Conservation (phyloP, 2,113 vertebrate species). For the Cyprinodon brontotheroides region DNA sequence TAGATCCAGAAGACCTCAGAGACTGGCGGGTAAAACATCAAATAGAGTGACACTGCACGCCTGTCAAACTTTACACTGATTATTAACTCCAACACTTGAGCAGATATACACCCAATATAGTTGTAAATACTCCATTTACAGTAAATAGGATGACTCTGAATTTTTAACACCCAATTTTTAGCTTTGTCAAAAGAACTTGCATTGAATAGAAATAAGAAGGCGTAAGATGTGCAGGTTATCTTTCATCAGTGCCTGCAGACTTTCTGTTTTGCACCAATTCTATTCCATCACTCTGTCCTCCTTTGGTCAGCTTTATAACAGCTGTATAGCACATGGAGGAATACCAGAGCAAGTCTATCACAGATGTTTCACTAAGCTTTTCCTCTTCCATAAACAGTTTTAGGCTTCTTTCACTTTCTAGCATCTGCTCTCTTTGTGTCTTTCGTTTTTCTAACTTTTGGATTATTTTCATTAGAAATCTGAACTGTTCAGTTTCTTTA, state of each 20-base stretch:
- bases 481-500: background rate
- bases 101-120: no score
- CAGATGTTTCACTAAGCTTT: background rate
- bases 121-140: no score
- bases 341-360: background rate
- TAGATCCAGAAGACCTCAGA: no score
- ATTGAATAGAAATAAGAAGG: background rate
- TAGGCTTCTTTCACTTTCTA: background rate
- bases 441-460: background rate
- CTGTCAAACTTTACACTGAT: no score
- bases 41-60: no score
- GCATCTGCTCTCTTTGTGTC: background rate
- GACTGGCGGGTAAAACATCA: no score
- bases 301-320: background rate
- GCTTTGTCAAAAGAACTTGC: no score
- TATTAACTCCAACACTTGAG: no score
- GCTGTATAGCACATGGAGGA: background rate
- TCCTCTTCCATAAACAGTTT: background rate
- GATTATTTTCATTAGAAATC: background rate
- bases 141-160: no score
- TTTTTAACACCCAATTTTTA: no score
- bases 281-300: background rate
- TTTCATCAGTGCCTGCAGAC: background rate
- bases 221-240: background rate
- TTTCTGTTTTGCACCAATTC: background rate